These are phyloP conservation scores for Phthorimaea operculella DNA, from an alignment of 1,140 invertebrate species.

Conservation along the genomic window DNA sequence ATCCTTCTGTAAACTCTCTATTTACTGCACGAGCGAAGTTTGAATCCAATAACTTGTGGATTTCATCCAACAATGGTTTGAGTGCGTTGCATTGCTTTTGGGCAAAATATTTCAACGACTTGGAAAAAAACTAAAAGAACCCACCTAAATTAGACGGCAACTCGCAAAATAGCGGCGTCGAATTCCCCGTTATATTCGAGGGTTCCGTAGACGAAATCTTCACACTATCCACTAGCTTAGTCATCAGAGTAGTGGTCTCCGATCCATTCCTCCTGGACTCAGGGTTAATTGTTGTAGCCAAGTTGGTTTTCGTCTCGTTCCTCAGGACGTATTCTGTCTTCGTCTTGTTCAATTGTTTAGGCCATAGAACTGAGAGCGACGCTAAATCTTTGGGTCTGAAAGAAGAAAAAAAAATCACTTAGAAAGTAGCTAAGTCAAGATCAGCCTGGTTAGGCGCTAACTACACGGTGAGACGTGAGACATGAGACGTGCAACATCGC, in stretches of 20 bases:
- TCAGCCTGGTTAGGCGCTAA: too few species aligned
- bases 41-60: too few species aligned
- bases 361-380: neutral
- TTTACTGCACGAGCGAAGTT: too few species aligned
- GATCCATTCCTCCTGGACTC: neutral
- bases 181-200: neutral
- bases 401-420: neutral
- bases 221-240: neutral
- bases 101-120: too few species aligned
- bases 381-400: neutral
- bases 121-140: too few species aligned
- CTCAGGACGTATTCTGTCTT: neutral
- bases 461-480: too few species aligned
- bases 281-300: neutral
- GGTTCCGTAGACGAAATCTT: neutral
- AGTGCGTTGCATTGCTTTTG: too few species aligned
- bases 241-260: neutral
- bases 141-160: neutral
- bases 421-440: neutral
- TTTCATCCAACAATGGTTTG: too few species aligned
- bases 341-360: neutral
- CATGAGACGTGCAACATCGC: too few species aligned
- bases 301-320: neutral
- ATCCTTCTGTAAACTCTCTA: too few species aligned
- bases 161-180: neutral